phyloP scores from a whole-genome alignment of 2,113 vertebrate species.

The Shinisaurus crocodilurus region DNA sequence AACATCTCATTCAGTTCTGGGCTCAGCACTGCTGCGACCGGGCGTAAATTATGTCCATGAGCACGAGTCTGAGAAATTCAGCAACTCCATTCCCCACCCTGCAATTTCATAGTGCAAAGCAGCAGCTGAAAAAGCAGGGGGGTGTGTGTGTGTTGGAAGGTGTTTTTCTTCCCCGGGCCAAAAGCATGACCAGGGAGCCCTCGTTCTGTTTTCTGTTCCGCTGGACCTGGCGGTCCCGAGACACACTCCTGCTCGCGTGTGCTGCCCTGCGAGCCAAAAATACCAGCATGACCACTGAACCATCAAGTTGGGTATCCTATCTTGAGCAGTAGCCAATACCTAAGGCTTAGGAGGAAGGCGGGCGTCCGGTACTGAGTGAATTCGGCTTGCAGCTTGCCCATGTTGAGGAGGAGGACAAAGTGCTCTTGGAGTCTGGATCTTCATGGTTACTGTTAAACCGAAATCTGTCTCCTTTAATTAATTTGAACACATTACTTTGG shows the following conservation, averaged over 20 bases:
- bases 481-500: neutral
- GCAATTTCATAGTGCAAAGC: no score
- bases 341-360: neutral
- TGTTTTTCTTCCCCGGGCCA: no score
- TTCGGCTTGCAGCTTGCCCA: neutral
- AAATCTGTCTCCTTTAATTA: neutral
- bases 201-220: neutral
- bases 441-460: neutral
- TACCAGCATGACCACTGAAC: neutral
- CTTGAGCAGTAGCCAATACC: rapidly evolving
- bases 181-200: no score
- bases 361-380: rapidly evolving
- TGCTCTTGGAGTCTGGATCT: neutral
- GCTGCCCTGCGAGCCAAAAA: neutral
- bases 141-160: no score
- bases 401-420: neutral
- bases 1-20: no score
- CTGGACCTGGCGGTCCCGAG: neutral
- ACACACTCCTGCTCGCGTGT: neutral
- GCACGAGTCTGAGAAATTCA: no score
- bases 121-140: no score
- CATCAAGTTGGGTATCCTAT: neutral
- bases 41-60: no score
- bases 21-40: no score
- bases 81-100: no score